A percentile compares a stretch with the other conserved stretches of the same genome.
Evolutionary conservation across 2,888 invertebrate species (phyloP).

Genomic region (Tridacna crocea): DNA sequence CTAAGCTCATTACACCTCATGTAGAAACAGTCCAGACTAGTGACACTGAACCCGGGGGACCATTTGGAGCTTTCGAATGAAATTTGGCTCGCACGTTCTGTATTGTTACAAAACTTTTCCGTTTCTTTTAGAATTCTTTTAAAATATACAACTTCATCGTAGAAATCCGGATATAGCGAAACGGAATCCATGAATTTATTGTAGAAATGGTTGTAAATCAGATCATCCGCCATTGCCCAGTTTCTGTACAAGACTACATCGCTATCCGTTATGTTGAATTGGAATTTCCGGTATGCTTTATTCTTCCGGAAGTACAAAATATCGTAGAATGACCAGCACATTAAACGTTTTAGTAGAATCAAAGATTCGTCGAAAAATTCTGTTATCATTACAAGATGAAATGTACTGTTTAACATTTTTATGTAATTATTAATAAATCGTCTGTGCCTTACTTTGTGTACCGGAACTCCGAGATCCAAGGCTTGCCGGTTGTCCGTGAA

Average conservation of each 20-base stretch:
- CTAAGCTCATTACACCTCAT: constrained; percentile 50
- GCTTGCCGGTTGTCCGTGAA: constrained; percentile 74
- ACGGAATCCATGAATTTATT: constrained; percentile 66
- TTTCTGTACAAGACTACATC: constrained; percentile 57
- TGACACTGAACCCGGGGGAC: constrained; percentile 52
- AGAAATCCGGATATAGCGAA: constrained; percentile 43
- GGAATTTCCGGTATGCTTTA: constrained; percentile 45
- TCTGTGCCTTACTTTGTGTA: constrained; percentile 35
- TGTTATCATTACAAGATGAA: constrained; percentile 77
- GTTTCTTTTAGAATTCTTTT: constrained; percentile 46
- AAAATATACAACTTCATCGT: constrained; percentile 59
- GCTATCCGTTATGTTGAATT: constrained; percentile 46
- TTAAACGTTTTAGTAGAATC: constrained; percentile 74
- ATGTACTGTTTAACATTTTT: constrained; percentile 64
- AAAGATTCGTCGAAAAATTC: constrained; percentile 82
- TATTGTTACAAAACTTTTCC: constrained; percentile 50
- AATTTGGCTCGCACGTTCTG: not conserved
- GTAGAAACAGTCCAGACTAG: constrained; percentile 54
- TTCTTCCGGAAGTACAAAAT: constrained; percentile 75
- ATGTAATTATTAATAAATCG: constrained; percentile 60
- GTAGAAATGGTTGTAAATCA: constrained; percentile 73
- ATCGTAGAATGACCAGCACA: constrained; percentile 78
- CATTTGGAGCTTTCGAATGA: constrained; percentile 22
- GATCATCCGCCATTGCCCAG: constrained; percentile 74
- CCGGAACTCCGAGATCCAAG: constrained; percentile 72